phyloP scores from a whole-genome alignment of 37 sponge, comb jelly and placozoan genomes.

The Oopsacas minuta region DNA sequence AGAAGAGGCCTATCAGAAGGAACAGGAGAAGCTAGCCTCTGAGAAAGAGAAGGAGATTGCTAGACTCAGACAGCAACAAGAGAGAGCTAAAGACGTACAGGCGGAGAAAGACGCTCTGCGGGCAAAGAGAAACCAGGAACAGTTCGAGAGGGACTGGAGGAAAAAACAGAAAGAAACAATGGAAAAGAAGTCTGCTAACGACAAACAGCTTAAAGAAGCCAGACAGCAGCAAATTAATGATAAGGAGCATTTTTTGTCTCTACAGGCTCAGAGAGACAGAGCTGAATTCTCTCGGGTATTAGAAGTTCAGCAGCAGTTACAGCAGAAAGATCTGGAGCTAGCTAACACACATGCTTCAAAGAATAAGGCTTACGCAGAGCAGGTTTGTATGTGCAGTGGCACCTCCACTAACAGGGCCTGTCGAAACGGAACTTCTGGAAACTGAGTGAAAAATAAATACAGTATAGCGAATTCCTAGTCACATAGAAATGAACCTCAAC shows the following conservation, averaged over 20 bases:
- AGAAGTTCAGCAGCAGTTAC: slow-evolving; percentile 20
- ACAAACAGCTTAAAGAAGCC: slow-evolving; percentile 48
- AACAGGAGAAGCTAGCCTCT: slow-evolving; percentile 60
- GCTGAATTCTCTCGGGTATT: slow-evolving; percentile 90
- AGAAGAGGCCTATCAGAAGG: slow-evolving; percentile 69
- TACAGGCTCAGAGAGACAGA: slow-evolving; percentile 85
- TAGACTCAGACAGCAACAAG: slow-evolving; percentile 82
- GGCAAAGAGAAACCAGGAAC: slow-evolving; percentile 90
- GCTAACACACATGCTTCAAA: background rate
- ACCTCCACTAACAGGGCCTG: too few relatives aligned
- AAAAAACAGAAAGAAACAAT: slow-evolving; percentile 80
- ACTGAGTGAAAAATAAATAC: background rate
- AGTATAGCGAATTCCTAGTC: background rate
- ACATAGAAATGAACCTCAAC: background rate
- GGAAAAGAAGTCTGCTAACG: slow-evolving; percentile 76
- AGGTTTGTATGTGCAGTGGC: background rate
- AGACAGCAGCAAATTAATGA: slow-evolving; percentile 61
- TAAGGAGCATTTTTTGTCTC: slow-evolving; percentile 90
- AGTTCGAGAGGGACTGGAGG: slow-evolving; percentile 89
- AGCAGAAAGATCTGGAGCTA: slow-evolving; percentile 6
- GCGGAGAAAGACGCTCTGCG: slow-evolving; percentile 94
- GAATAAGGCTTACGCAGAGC: background rate
- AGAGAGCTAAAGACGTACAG: slow-evolving; percentile 92
- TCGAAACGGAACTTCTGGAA: too few relatives aligned
- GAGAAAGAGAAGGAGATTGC: slow-evolving; percentile 97